These are phyloP conservation scores for Brachionichthys hirsutus DNA, from an alignment of 2,113 vertebrate genomes.

Conservation along the genomic window DNA sequence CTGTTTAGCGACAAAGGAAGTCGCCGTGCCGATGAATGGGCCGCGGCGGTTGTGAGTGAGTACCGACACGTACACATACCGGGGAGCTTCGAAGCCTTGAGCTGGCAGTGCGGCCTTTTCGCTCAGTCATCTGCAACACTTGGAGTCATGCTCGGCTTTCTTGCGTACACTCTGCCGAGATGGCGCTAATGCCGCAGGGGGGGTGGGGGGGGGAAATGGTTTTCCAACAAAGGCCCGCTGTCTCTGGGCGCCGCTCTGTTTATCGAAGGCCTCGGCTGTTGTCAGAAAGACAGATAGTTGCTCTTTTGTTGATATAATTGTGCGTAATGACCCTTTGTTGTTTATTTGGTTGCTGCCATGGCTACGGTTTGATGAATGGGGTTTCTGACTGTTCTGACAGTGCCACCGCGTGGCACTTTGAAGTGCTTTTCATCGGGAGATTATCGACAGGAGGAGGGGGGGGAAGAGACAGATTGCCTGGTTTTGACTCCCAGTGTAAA, in stretches of 20 bases:
- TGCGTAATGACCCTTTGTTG: slow-evolving; percentile 49
- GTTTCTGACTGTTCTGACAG: slow-evolving; percentile 27
- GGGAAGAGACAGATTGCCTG: slow-evolving; percentile 1
- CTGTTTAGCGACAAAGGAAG: no score
- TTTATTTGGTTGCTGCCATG: slow-evolving; percentile 73
- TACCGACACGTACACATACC: no score
- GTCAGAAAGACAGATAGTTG: slow-evolving; percentile 62
- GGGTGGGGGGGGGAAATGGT: slow-evolving; percentile 32
- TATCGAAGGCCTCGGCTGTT: slow-evolving; percentile 57
- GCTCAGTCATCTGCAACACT: slow-evolving; percentile 26
- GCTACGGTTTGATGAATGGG: slow-evolving; percentile 47
- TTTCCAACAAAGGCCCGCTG: slow-evolving; percentile 52
- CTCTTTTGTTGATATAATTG: slow-evolving; percentile 56
- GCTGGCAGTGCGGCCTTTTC: slow-evolving; percentile 12
- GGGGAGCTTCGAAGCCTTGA: no score
- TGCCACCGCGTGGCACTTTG: slow-evolving; percentile 39
- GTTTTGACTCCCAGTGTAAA: slow-evolving; percentile 16
- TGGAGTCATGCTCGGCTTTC: slow-evolving; percentile 16
- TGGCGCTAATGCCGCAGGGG: neutral
- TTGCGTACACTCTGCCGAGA: slow-evolving; percentile 11
- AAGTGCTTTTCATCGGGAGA: slow-evolving; percentile 61
- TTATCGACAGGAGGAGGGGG: slow-evolving; percentile 36
- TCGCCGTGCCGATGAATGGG: no score
- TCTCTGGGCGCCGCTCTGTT: slow-evolving; percentile 49
- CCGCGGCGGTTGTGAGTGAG: no score